Evolutionary conservation across 2,888 invertebrate species (phyloP).

Genomic region (Malacosoma neustria): DNA sequence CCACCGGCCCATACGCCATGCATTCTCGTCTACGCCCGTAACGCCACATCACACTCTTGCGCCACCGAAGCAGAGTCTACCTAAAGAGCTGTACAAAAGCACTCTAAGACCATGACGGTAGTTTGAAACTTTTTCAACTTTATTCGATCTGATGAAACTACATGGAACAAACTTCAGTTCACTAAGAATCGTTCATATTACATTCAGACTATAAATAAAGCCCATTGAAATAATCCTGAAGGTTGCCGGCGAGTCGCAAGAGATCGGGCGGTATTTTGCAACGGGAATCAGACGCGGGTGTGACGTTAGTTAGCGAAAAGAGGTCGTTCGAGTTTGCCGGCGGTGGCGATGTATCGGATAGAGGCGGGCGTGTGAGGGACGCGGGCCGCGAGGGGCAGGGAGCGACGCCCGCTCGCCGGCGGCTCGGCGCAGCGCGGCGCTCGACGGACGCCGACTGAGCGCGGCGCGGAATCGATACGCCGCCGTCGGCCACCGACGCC

Average conservation of each 20-base stretch:
- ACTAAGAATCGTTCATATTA: background rate
- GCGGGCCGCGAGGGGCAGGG: constrained; percentile 41
- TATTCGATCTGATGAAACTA: background rate
- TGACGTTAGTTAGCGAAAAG: constrained; percentile 70
- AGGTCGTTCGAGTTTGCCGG: constrained; percentile 72
- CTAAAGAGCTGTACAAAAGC: background rate
- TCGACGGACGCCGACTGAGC: constrained; percentile 72
- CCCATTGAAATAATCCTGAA: constrained; percentile 16
- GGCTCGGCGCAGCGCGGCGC: constrained; percentile 72
- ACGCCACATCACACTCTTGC: constrained; percentile 34
- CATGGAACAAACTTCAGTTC: background rate
- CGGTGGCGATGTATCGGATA: constrained; percentile 49
- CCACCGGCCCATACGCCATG: constrained; percentile 26
- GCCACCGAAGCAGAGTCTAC: background rate
- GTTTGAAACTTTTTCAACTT: background rate
- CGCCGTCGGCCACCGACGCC: constrained; percentile 51
- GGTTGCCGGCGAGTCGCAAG: constrained; percentile 20
- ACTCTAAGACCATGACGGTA: background rate
- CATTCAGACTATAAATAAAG: background rate
- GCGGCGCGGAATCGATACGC: constrained; percentile 68
- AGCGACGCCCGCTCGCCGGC: constrained; percentile 60
- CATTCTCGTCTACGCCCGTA: constrained; percentile 35
- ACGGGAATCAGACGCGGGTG: constrained; percentile 59
- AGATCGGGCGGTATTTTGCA: constrained; percentile 62
- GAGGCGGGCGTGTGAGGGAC: constrained; percentile 29